A percentile compares a stretch with the other conserved stretches of the same genome.
Conservation (phyloP, 1,140 invertebrate species). For the Sitodiplosis mosellana region DNA sequence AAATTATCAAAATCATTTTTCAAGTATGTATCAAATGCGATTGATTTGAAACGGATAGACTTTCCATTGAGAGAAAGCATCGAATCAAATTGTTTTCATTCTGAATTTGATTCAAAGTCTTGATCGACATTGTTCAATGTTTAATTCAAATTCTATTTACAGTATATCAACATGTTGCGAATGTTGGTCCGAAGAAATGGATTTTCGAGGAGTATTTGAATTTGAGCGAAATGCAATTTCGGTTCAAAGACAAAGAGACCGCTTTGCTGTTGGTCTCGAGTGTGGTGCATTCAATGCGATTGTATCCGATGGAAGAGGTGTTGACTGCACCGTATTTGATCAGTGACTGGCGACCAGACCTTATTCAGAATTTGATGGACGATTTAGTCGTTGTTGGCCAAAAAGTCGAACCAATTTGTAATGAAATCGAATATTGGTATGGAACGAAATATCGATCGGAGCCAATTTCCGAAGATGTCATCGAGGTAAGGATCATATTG, state of each 20-base stretch:
- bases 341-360: constrained; percentile 68
- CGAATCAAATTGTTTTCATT: no score
- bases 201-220: constrained; percentile 76
- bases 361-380: constrained; percentile 53
- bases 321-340: constrained; percentile 56
- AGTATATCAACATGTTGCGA: constrained; percentile 77
- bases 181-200: constrained; percentile 61
- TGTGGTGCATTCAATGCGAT: constrained; percentile 41
- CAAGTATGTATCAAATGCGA: constrained; percentile 30
- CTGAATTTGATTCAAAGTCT: background rate
- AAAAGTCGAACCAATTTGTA: constrained; percentile 41
- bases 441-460: no score
- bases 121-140: no score
- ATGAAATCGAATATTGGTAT: constrained; percentile 69
- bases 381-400: constrained; percentile 56
- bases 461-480: no score
- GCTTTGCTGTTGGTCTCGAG: constrained; percentile 37
- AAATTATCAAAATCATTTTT: constrained; percentile 70
- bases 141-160: constrained; percentile 24
- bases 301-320: constrained; percentile 72
- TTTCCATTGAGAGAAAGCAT: no score
- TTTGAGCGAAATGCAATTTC: constrained; percentile 62
- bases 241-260: constrained; percentile 78
- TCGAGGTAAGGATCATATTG: no score
- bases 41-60: background rate